Percentiles rank a stretch among this genome's conserved stretches.
Evolutionary conservation across 1,140 invertebrate genomes (phyloP).

Genomic region (Drosophila pallidifrons): DNA sequence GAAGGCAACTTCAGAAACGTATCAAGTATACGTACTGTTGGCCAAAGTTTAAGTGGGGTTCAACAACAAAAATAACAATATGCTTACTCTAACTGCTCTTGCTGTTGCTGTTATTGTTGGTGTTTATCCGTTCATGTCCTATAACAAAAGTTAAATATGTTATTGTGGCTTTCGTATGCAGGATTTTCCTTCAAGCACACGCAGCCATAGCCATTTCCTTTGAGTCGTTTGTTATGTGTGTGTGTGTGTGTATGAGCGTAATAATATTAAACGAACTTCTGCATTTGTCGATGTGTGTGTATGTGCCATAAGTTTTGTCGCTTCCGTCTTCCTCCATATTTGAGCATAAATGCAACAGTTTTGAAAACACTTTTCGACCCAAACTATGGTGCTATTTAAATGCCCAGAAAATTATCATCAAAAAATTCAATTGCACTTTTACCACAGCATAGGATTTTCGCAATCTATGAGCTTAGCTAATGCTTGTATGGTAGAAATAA

Average conservation of each 20-base stretch:
- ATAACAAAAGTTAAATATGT: constrained; percentile 57
- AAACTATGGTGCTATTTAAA: constrained; percentile 19
- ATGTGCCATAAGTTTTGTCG: constrained; percentile 33
- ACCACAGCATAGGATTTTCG: neutral
- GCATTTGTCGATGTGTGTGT: constrained; percentile 7
- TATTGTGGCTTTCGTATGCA: constrained; percentile 24
- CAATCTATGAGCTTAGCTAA: neutral
- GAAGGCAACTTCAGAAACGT: constrained; percentile 37
- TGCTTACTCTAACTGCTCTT: constrained; percentile 19
- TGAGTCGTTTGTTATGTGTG: constrained; percentile 33
- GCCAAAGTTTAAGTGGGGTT: constrained; percentile 27
- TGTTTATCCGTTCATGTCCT: constrained; percentile 45
- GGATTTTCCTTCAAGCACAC: constrained; percentile 31
- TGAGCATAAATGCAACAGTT: constrained; percentile 48
- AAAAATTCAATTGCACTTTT: constrained; percentile 9
- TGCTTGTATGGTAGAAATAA: neutral
- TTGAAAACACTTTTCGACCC: constrained; percentile 30
- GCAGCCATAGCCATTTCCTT: constrained; percentile 51
- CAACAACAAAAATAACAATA: constrained; percentile 16
- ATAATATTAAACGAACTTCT: constrained; percentile 50
- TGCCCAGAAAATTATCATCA: constrained; percentile 41
- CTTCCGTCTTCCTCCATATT: constrained; percentile 29
- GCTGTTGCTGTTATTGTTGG: constrained; percentile 15
- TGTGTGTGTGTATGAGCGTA: constrained; percentile 15
- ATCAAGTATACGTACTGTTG: constrained; percentile 35